Base-by-base conservation (phyloP, 2,888 invertebrate genomes). In the Tipula vernalis region DNA sequence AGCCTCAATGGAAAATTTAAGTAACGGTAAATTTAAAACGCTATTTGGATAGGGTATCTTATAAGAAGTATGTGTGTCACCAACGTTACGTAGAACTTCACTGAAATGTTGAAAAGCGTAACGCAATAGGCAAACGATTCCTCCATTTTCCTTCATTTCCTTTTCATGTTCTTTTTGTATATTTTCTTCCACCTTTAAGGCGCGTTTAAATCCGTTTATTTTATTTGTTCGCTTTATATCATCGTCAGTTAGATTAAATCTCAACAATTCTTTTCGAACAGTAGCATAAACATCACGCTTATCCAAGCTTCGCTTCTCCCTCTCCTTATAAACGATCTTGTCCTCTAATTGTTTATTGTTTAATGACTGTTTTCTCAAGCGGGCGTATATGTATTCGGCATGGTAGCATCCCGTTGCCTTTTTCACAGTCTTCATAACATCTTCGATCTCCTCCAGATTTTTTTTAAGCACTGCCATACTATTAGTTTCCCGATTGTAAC, bases 401-500 rank as follows among this genome's bases (percentile, higher is more conserved):
- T 90, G 90, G 2, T 90, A 90, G 87, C 90, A 91, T 0, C 91
- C 88, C 6, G 91, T 91, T 2, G 90, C 90, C 88, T 89, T 90
- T 87, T 91, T 91, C 2, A 91, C 89, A 87, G 89, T 89, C 87
- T 90, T 91, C 44, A 91, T 91, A 2, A 89, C 89, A 41, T 88
- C 88, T 87, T 91, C 91, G 71, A 91, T 88, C 1, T 89, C 88
- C 86, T 91, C 90, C 3, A 91, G 87, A 42, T 90, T 89, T 83
- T 88, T 87, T 86, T 90, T 90, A 3, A 91, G 88, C 2, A 90
- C 88, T 71, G 89, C 84, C 91, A 91, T 91, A 87, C 90, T 90
- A n/a, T 88, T 88, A 0, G 91, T 91, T 88, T 91, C 91, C 0
- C 91, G 89, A 6, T 90, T 89, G 87, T 91, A 91, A 5, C 90